These are phyloP conservation scores for Homarus gammarus DNA, from an alignment of 2,888 invertebrate species.

Conservation along the genomic window DNA sequence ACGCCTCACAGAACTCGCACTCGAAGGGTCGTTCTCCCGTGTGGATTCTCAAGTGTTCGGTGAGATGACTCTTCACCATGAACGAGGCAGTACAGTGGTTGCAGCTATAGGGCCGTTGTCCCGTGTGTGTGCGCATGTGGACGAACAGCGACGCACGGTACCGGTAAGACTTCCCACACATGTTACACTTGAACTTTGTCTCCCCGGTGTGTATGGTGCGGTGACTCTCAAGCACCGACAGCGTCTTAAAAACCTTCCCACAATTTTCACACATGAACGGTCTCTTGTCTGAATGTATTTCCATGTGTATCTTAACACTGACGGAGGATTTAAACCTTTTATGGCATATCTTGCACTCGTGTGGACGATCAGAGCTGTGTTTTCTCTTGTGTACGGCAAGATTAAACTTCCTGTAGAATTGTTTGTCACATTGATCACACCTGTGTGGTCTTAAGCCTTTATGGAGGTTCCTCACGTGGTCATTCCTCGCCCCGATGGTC, in stretches of 20 bases:
- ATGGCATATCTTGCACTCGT: constrained; percentile 21
- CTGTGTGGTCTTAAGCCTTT: constrained; percentile 3
- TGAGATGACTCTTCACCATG: constrained; percentile 41
- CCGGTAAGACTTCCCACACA: constrained; percentile 19
- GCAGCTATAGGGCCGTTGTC: constrained; percentile 23
- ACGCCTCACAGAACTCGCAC: constrained; percentile 22
- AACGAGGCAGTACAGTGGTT: constrained; percentile 24
- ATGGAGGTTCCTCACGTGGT: constrained; percentile 34
- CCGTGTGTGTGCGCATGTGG: constrained; percentile 24
- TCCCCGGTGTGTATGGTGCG: constrained; percentile 18
- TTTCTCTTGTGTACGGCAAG: constrained; percentile 13
- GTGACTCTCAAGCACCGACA: neutral
- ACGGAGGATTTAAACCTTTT: constrained; percentile 21
- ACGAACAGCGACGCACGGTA: constrained; percentile 34
- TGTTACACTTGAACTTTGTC: constrained; percentile 5
- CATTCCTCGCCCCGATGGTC: neutral
- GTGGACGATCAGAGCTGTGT: constrained; percentile 23
- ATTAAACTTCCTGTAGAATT: constrained; percentile 38
- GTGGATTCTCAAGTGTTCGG: constrained; percentile 38
- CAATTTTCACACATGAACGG: constrained; percentile 37
- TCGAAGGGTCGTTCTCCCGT: constrained; percentile 40
- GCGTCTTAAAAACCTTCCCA: constrained; percentile 39
- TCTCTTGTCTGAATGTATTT: constrained; percentile 22
- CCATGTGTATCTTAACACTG: constrained; percentile 24
- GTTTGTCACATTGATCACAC: constrained; percentile 30